Conservation (phyloP, 2,888 invertebrate genomes). For the Limnephilus auricula region DNA sequence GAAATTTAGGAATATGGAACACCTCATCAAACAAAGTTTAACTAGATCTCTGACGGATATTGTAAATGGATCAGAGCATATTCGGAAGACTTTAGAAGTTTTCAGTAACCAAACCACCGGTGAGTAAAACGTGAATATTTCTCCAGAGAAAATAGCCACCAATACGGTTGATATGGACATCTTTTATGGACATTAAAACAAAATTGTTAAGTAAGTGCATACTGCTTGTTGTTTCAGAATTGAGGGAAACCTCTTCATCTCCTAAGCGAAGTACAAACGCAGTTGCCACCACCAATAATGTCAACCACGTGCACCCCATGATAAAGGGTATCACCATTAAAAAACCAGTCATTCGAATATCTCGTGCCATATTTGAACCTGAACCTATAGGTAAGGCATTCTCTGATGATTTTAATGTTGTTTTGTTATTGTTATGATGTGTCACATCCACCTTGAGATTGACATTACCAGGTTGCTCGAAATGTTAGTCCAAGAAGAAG, state of each 20-base stretch:
- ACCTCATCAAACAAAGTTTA: conserved; percentile 44
- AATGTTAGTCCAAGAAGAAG: not conserved
- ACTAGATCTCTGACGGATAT: conserved; percentile 49
- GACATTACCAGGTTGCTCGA: not conserved
- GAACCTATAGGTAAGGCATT: conserved; percentile 21
- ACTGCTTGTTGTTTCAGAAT: not conserved
- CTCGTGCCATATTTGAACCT: conserved; percentile 58
- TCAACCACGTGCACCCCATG: conserved; percentile 64
- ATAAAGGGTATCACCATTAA: conserved; percentile 64
- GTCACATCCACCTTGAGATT: not conserved
- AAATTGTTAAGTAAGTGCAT: not conserved
- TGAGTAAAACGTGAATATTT: conserved; percentile 31
- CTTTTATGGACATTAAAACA: not conserved
- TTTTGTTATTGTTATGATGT: not conserved
- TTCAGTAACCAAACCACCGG: conserved; percentile 25
- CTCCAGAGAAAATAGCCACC: not conserved
- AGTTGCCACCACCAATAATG: conserved; percentile 46
- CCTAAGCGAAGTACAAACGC: conserved; percentile 32
- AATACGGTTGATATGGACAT: not conserved
- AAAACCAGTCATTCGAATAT: conserved; percentile 62
- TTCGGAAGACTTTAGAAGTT: conserved; percentile 51
- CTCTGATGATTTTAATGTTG: too few species aligned
- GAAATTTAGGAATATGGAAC: conserved; percentile 58
- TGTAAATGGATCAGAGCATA: conserved; percentile 54
- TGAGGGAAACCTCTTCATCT: conserved; percentile 21